These are phyloP conservation scores for Apamea crenata DNA, from an alignment of 2,888 invertebrate species.

Conservation along the genomic window DNA sequence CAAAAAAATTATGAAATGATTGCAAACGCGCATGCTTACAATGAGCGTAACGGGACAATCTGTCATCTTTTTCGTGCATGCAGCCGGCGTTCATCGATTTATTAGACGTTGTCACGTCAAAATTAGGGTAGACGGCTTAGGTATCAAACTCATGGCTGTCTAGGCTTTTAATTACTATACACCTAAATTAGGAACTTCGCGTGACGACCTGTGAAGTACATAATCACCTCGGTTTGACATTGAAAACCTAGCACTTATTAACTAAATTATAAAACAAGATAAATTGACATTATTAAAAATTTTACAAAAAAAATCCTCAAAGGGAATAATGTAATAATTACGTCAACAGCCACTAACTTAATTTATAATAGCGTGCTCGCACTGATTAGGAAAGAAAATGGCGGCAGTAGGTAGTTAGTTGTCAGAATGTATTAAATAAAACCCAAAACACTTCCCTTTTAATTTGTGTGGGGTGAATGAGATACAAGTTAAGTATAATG, in stretches of 20 bases:
- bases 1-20: no score
- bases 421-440: slow-evolving; percentile 28
- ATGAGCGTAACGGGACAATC: no score
- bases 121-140: neutral
- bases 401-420: neutral
- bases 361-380: slow-evolving; percentile 60
- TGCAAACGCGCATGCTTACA: no score
- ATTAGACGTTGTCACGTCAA: no score
- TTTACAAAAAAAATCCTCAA: slow-evolving; percentile 4
- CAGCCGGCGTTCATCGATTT: no score
- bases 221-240: slow-evolving; percentile 4
- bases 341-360: slow-evolving; percentile 54
- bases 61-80: no score
- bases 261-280: neutral
- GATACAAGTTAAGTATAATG: neutral
- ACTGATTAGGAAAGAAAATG: slow-evolving; percentile 50
- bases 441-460: slow-evolving; percentile 20
- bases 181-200: neutral
- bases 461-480: slow-evolving; percentile 8
- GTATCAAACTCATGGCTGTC: neutral
- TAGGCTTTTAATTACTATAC: neutral
- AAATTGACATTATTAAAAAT: slow-evolving; percentile 30
- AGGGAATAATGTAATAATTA: slow-evolving; percentile 40
- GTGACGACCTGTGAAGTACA: neutral
- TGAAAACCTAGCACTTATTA: slow-evolving; percentile 7